These are phyloP conservation scores for Bombycilla garrulus DNA, from an alignment of 2,113 vertebrate genomes.

Conservation along the genomic window DNA sequence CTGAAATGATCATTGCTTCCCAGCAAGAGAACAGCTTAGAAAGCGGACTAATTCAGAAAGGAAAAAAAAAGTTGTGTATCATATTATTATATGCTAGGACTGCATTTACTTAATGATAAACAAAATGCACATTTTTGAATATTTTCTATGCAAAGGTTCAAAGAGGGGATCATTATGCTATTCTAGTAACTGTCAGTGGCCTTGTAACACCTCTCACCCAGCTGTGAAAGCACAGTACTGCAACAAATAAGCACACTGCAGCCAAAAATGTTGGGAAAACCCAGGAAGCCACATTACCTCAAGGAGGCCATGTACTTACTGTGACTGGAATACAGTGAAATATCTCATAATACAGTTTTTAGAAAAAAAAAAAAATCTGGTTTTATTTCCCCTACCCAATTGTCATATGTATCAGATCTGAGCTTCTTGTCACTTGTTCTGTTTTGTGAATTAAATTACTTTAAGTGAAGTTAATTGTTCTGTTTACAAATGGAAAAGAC, in stretches of 20 bases:
- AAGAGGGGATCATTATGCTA: neutral
- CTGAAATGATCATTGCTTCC: neutral
- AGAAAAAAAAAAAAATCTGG: neutral
- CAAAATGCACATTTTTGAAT: neutral
- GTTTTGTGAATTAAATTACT: neutral
- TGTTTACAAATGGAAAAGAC: neutral
- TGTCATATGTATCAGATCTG: neutral
- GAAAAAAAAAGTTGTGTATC: neutral
- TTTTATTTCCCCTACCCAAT: neutral
- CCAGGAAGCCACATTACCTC: neutral
- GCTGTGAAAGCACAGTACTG: neutral
- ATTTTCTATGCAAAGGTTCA: neutral
- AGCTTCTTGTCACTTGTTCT: neutral
- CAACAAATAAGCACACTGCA: neutral
- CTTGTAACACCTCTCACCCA: neutral
- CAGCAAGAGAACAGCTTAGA: neutral
- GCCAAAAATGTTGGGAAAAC: neutral
- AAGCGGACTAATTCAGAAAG: conserved; percentile 10
- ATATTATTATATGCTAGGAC: neutral
- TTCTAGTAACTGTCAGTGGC: neutral
- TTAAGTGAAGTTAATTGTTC: neutral
- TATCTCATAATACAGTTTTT: neutral
- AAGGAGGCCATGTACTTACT: neutral
- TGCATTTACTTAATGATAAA: neutral
- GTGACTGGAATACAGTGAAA: neutral